Percentiles rank a stretch among this genome's conserved stretches.
These are phyloP conservation scores for Drosophila tristis DNA, from an alignment of 1,140 invertebrate species.

Conservation along the genomic window DNA sequence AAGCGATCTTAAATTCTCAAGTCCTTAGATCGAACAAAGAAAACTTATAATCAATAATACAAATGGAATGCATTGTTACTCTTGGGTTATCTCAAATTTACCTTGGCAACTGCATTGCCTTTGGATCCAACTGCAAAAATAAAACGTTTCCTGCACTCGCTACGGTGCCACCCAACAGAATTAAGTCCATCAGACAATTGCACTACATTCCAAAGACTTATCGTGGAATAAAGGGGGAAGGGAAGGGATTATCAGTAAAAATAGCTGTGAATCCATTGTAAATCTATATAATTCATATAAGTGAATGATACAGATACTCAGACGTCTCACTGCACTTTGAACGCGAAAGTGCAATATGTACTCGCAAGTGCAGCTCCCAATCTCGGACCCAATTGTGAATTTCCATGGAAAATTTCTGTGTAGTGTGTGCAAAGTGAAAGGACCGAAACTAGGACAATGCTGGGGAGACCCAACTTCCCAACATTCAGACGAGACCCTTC, in stretches of 20 bases:
- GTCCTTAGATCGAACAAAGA: background rate
- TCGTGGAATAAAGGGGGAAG: no score
- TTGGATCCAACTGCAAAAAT: slow-evolving; percentile 15
- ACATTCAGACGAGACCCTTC: slow-evolving; percentile 10
- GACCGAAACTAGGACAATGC: slow-evolving; percentile 44
- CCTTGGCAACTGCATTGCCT: slow-evolving; percentile 28
- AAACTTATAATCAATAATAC: background rate
- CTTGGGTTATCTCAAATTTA: slow-evolving; percentile 3
- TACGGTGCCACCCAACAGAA: no score
- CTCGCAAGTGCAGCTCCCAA: slow-evolving; percentile 23
- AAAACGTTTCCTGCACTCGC: slow-evolving; percentile 19
- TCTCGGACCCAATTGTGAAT: slow-evolving; percentile 39
- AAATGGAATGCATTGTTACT: no score
- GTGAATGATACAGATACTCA: background rate
- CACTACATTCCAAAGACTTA: slow-evolving; percentile 15
- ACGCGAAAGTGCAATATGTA: slow-evolving; percentile 20
- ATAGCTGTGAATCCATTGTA: slow-evolving; percentile 6
- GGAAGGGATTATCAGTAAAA: slow-evolving; percentile 12
- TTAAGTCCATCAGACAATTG: slow-evolving; percentile 11
- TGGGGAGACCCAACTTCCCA: background rate
- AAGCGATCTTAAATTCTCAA: slow-evolving; percentile 13
- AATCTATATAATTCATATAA: slow-evolving; percentile 26
- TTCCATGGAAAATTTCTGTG: slow-evolving; percentile 48
- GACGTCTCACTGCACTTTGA: slow-evolving; percentile 30
- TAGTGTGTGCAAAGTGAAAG: slow-evolving; percentile 9